phyloP scores from a whole-genome alignment of 1,140 invertebrate species.

The Drosophila orena region DNA sequence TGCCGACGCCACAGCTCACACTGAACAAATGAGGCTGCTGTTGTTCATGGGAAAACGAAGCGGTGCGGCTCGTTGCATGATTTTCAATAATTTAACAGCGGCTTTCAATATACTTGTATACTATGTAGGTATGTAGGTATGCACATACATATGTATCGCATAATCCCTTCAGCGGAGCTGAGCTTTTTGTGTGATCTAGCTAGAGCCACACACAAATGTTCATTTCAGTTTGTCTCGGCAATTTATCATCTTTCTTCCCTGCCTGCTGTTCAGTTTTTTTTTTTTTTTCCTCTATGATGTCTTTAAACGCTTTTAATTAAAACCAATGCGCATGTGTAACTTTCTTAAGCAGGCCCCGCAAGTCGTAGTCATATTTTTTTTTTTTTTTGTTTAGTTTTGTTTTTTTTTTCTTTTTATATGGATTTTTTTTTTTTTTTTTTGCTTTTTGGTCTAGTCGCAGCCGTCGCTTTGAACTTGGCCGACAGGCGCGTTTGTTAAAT shows the following conservation, averaged over 20 bases:
- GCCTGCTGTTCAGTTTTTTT: not conserved
- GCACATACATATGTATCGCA: no score
- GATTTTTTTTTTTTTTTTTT: not conserved
- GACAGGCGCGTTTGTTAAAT: slow-evolving; percentile 81
- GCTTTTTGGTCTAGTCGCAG: slow-evolving; percentile 40
- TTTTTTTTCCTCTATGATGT: slow-evolving; percentile 25
- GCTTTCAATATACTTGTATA: slow-evolving; percentile 34
- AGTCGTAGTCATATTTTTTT: slow-evolving; percentile 6
- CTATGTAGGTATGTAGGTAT: no score
- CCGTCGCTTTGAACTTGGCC: slow-evolving; percentile 77
- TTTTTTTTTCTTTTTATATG: not conserved
- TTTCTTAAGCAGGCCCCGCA: slow-evolving; percentile 68
- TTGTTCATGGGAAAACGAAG: slow-evolving; percentile 68
- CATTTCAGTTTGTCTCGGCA: slow-evolving; percentile 80
- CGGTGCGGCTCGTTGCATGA: slow-evolving; percentile 64
- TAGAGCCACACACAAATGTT: slow-evolving; percentile 60
- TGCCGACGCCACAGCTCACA: slow-evolving; percentile 63
- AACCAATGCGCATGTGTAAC: slow-evolving; percentile 84
- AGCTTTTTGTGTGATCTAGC: slow-evolving; percentile 35
- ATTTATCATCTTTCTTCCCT: slow-evolving; percentile 76
- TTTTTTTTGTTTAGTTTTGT: not conserved
- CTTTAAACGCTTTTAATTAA: slow-evolving; percentile 84
- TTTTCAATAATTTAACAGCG: slow-evolving; percentile 81
- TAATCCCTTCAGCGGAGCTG: slow-evolving; percentile 15
- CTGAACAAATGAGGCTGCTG: slow-evolving; percentile 61